Base-by-base conservation (phyloP, 2,888 invertebrate species). In the Ornithoptera alexandrae region DNA sequence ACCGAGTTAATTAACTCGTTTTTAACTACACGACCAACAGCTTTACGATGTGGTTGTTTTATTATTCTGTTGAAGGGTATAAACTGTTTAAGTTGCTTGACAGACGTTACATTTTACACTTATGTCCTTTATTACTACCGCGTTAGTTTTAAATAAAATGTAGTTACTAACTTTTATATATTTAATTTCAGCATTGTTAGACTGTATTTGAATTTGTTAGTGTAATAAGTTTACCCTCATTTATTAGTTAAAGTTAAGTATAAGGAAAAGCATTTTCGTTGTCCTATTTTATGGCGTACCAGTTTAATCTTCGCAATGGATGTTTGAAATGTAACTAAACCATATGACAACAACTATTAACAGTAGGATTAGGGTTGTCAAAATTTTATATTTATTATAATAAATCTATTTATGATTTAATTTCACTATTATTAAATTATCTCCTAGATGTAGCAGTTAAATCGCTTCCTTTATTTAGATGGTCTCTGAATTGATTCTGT, bases 281-380 rank as follows among this genome's bases (percentile, higher is more conserved):
- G 50, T 50, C 50, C 50, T 5, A 50, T 50, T 50, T 50, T 17
- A 50, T 17, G 50, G 30, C 5, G 50, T 17, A 50, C 50, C 5
- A 50, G 18, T 50, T 50, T 5, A 17, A 50, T 50, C 50, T 50
- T 20, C 56, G 56, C 18, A 15, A 5, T 57, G n/a, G 22, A 8
- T 18, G 56, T 57, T 57, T 4, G 22, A 20, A 57, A 7, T 57
- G 56, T 18, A 53, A 53, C 53, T 53, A 17, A 39, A 39, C 39
- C 17, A 50, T 15, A 50, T 2, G 50, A 3, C 50, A 17, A 50
- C 50, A 50, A 12, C 17, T 10, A 46, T 17, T 46, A 36, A 39
- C 15, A 17, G 50, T 15, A 50, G 17, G 50, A 50, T 50, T 42
- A 62, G 42, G 62, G 62, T 62, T 46, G 61, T 18, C 20, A 62